A percentile compares a stretch with the other conserved stretches of the same genome.
Evolutionary conservation across 2,888 invertebrate species (phyloP).

Genomic region (Brenthis hecate): DNA sequence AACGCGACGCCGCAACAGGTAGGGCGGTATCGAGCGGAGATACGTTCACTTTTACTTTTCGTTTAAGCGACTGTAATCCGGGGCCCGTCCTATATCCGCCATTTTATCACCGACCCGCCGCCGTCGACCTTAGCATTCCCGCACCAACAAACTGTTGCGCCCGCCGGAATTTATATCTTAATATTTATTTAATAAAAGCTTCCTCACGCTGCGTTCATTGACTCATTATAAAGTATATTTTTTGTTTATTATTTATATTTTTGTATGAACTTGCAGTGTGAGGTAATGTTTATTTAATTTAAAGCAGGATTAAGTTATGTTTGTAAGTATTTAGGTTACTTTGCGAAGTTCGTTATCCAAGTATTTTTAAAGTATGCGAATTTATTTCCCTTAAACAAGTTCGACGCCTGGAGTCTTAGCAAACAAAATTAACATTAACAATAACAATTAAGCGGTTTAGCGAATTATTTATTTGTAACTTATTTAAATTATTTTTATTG

Average conservation of each 20-base stretch:
- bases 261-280: too few relatives aligned
- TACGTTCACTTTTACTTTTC: conserved; percentile 56
- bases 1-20: conserved; percentile 72
- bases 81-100: conserved; percentile 56
- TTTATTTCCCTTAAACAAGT: conserved; percentile 10
- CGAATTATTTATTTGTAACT: conserved; percentile 1
- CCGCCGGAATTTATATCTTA: conserved; percentile 1
- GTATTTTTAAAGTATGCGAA: not conserved
- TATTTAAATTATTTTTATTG: not conserved
- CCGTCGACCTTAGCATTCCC: conserved; percentile 7
- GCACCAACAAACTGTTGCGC: conserved; percentile 39
- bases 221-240: not conserved
- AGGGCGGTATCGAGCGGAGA: conserved; percentile 64
- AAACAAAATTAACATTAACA: conserved; percentile 20
- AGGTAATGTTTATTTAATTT: too few relatives aligned
- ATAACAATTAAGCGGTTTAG: conserved; percentile 12
- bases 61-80: conserved; percentile 58
- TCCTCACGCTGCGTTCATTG: not conserved
- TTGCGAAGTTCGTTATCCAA: not conserved
- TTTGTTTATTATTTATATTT: not conserved
- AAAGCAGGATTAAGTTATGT: too few relatives aligned
- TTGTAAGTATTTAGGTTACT: too few relatives aligned
- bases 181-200: not conserved
- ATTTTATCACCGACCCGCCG: conserved; percentile 51
- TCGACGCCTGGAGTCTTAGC: not conserved